These are phyloP conservation scores for Myotis findleyi DNA, from an alignment of 2,797 vertebrate species.

Conservation along the genomic window DNA sequence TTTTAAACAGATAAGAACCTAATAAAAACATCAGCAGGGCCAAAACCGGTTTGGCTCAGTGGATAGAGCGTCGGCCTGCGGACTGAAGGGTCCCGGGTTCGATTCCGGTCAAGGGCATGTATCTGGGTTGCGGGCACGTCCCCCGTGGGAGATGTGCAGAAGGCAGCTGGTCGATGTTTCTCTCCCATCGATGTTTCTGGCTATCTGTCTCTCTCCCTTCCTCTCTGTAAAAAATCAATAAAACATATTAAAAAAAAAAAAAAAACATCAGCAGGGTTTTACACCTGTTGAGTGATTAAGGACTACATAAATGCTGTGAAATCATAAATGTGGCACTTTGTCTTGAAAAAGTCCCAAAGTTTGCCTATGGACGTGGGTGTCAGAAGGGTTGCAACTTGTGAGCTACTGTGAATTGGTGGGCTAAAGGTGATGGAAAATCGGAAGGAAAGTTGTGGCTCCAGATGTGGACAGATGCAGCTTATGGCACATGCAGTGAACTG, in stretches of 20 bases:
- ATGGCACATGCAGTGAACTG: neutral
- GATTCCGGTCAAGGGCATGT: too few relatives aligned
- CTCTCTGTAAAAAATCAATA: too few relatives aligned
- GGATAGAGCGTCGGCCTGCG: too few relatives aligned
- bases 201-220: too few relatives aligned
- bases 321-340: neutral
- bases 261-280: conserved; percentile 59
- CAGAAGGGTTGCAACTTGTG: neutral
- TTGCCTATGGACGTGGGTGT: neutral
- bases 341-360: neutral
- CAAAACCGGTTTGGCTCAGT: too few relatives aligned
- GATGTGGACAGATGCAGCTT: neutral
- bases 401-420: neutral
- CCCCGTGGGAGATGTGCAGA: too few relatives aligned
- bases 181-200: too few relatives aligned
- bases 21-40: conserved; percentile 58
- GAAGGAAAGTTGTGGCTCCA: neutral
- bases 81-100: too few relatives aligned
- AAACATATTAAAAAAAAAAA: too few relatives aligned
- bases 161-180: too few relatives aligned
- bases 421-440: neutral
- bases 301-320: neutral
- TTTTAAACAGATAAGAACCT: conserved; percentile 52
- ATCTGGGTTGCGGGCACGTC: too few relatives aligned
- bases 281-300: neutral